A percentile compares a stretch with the other conserved stretches of the same genome.
Conservation (phyloP, 2,888 invertebrate genomes). For the Aradus depressus region DNA sequence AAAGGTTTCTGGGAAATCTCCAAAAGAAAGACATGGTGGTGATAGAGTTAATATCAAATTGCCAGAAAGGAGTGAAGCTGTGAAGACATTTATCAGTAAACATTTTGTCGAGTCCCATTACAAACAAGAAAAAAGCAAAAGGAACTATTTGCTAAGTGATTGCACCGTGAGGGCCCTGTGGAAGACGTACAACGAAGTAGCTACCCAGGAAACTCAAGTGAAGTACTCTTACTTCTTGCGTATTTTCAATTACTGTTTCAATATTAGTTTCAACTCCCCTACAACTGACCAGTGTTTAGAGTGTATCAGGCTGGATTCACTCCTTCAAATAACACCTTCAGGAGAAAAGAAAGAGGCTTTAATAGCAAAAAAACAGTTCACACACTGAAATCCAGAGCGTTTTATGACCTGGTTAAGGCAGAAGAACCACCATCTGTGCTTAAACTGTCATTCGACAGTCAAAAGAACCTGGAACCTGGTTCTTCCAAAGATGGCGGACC, state of each 20-base stretch:
- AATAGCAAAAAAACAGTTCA: no score
- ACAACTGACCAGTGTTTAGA: slow-evolving; percentile 1
- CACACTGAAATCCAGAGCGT: no score
- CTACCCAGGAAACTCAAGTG: background rate
- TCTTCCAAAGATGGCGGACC: slow-evolving; percentile 1
- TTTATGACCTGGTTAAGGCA: no score
- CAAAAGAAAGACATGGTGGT: background rate
- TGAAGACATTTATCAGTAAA: background rate
- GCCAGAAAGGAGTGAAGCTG: background rate
- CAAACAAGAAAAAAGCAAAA: background rate
- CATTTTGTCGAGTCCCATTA: slow-evolving; percentile 1
- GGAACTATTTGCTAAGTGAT: slow-evolving; percentile 2
- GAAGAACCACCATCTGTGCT: no score
- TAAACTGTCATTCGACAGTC: no score
- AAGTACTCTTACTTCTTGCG: slow-evolving; percentile 4
- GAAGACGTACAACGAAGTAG: background rate
- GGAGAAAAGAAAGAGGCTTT: no score
- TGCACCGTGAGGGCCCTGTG: background rate
- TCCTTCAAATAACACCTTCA: no score
- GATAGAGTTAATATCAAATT: background rate
- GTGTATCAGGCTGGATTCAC: slow-evolving; percentile 5
- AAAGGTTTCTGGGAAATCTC: background rate
- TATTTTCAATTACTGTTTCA: slow-evolving; percentile 1
- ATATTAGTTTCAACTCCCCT: slow-evolving; percentile 1
- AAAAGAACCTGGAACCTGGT: no score